Evolutionary conservation across 2,113 vertebrate species (phyloP), one percentile per base, ranked within the genome.

Genomic region (Myotis lucifugus): DNA sequence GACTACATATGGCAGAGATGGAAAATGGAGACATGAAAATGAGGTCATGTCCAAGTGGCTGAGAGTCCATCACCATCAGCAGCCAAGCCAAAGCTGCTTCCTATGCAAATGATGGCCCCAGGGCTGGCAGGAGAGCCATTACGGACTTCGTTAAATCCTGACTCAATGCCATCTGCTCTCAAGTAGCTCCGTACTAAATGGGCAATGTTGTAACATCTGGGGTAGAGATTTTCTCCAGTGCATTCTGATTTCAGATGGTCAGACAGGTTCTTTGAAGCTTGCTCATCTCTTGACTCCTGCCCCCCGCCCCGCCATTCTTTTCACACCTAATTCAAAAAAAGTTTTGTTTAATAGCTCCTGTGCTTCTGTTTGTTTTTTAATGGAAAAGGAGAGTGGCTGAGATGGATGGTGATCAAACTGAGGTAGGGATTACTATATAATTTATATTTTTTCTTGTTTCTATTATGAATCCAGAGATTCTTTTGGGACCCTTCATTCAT

Each of bases 131-230:
- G 95, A 96, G 91, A 97, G 91, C 90, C 90, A 70, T 95, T 98
- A 98, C 97, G 78, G 94, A 96, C 92, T 98, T 5, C 85, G 88
- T 91, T 96, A 98, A 98, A 95, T 97, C 96, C 94, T 97, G 97
- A 97, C 91, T 98, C 95, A 96, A 95, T 37, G 74, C 86, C 97
- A 97, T 98, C 97, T 98, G 97, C 96, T 97, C 92, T 94, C 95
- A 96, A 97, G 95, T 94, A 72, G 84, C 32, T 84, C 85, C 96
- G 95, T 95, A 95, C 94, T 95, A 87, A 97, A 91, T 76, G 95
- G 95, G 93, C 85, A 72, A n/a, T 95, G 89, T 90, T 96, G 88
- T 95, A 96, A 89, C 97, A 98, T 95, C 97, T 97, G 95, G 88
- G 96, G 82, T 56, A 95, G 77, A 97, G 95, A 96, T 97, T 97